Evolutionary conservation across 1,140 invertebrate species (phyloP).

Genomic region (Pinna nobilis): DNA sequence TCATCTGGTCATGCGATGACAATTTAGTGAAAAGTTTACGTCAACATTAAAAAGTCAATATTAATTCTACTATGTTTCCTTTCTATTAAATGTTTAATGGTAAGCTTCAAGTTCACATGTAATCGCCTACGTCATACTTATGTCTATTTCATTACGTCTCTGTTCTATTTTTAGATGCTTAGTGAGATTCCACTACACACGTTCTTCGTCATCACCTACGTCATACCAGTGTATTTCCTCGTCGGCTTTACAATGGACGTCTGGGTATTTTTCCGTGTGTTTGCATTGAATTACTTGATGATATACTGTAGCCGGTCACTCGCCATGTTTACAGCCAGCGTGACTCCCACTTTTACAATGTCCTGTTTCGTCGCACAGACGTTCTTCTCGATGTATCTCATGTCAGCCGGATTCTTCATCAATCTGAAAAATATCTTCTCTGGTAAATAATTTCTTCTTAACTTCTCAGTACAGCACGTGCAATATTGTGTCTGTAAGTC

Average conservation of each 20-base stretch:
- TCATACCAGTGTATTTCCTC: conserved; percentile 63
- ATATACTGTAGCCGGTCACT: conserved; percentile 62
- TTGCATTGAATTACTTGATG: conserved; percentile 56
- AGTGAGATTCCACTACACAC: conserved; percentile 67
- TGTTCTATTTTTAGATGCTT: conserved; percentile 53
- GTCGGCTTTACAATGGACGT: conserved; percentile 52
- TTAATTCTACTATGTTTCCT: too few relatives aligned
- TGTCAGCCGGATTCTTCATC: conserved; percentile 68
- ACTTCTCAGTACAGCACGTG: too few relatives aligned
- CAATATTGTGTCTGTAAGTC: too few relatives aligned
- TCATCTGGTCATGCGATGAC: too few relatives aligned
- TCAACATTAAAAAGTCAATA: too few relatives aligned
- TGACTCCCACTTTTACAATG: conserved; percentile 63
- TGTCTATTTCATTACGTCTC: too few relatives aligned
- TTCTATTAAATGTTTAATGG: background rate
- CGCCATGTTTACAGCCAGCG: conserved; percentile 59
- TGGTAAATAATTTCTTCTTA: conserved; percentile 57
- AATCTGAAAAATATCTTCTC: conserved; percentile 65
- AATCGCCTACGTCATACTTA: background rate
- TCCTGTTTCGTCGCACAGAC: conserved; percentile 61
- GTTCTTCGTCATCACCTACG: conserved; percentile 58
- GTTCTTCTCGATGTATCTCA: conserved; percentile 62
- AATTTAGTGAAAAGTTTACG: too few relatives aligned
- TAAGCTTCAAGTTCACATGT: background rate
- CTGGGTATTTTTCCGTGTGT: conserved; percentile 56